Evolutionary conservation across 2,113 vertebrate genomes (phyloP).

Genomic region (Anarrhichthys ocellatus): DNA sequence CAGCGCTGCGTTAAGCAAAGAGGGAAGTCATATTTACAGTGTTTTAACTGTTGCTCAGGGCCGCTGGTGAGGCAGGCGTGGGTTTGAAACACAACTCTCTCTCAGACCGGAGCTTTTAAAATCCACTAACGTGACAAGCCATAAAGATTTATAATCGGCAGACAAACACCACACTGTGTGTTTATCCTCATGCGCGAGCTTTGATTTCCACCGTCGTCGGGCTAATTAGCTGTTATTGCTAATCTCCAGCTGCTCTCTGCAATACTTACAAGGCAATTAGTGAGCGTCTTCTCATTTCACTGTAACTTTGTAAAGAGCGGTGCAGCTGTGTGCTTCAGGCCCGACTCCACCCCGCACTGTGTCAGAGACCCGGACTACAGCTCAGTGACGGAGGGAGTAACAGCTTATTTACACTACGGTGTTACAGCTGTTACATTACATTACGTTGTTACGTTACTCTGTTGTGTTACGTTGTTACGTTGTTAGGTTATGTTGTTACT

Average conservation of each 20-base stretch:
- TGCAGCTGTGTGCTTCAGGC: conserved; percentile 34
- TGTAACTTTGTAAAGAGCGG: conserved; percentile 21
- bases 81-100: conserved; percentile 24
- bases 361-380: neutral
- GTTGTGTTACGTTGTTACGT: too few relatives aligned
- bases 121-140: conserved; percentile 32
- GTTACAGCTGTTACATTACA: too few relatives aligned
- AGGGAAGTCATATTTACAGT: conserved; percentile 2
- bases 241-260: conserved; percentile 75
- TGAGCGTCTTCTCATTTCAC: conserved; percentile 51
- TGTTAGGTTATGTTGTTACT: too few relatives aligned
- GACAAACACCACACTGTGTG: conserved; percentile 44
- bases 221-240: conserved; percentile 76
- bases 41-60: conserved; percentile 38
- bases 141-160: conserved; percentile 53
- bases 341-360: neutral
- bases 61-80: neutral
- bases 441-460: too few relatives aligned
- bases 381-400: too few relatives aligned
- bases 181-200: conserved; percentile 46
- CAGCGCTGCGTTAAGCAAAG: conserved; percentile 22
- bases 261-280: conserved; percentile 69
- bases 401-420: too few relatives aligned
- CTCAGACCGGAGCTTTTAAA: conserved; percentile 42
- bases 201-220: conserved; percentile 52